Conservation (phyloP, 2,888 invertebrate genomes). For the Brachyopa scutellaris region DNA sequence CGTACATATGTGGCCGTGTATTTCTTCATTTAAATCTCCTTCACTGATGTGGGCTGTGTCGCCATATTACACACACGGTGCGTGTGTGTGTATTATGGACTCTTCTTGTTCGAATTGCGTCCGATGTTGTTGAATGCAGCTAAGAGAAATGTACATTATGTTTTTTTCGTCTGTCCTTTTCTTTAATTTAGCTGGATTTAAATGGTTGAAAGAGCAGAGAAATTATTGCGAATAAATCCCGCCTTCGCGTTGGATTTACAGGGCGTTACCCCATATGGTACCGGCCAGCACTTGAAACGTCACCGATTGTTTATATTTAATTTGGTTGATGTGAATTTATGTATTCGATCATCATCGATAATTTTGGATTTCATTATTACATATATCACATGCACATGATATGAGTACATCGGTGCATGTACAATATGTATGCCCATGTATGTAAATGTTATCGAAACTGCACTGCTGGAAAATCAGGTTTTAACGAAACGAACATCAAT, state of each 20-base stretch:
- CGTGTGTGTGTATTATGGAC: conserved; percentile 25
- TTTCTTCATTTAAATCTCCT: conserved; percentile 52
- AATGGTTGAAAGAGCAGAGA: conserved; percentile 37
- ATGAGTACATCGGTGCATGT: too few relatives aligned
- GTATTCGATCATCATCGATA: neutral
- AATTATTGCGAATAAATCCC: conserved; percentile 55
- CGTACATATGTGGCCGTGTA: conserved; percentile 42
- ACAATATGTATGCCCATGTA: too few relatives aligned
- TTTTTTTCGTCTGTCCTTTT: conserved; percentile 41
- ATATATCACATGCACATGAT: too few relatives aligned
- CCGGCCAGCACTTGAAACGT: neutral
- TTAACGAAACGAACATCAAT: too few relatives aligned
- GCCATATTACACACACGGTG: conserved; percentile 37
- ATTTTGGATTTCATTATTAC: neutral
- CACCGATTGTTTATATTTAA: neutral
- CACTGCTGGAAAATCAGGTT: too few relatives aligned
- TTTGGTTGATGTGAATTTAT: neutral
- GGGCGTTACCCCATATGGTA: conserved; percentile 41
- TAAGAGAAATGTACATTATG: conserved; percentile 6
- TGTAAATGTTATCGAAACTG: too few relatives aligned
- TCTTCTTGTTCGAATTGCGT: conserved; percentile 42
- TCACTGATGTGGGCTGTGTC: conserved; percentile 56
- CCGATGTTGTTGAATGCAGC: conserved; percentile 41
- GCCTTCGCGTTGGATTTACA: conserved; percentile 31
- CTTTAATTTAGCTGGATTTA: conserved; percentile 49